Base-by-base conservation (phyloP, 2,888 invertebrate genomes). In the Branchipolynoe longqiensis region DNA sequence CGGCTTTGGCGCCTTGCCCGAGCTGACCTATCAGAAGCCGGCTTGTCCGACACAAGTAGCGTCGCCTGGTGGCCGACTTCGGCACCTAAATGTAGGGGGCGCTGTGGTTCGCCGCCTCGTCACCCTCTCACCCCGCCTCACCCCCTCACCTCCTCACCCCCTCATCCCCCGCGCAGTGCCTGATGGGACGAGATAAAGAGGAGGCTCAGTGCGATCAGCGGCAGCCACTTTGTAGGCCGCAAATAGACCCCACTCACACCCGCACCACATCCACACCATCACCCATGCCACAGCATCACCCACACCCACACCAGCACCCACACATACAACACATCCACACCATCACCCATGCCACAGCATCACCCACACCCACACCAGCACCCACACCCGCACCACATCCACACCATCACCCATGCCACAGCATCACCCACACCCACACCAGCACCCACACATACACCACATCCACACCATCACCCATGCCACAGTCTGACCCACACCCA, bases 151-250 rank as follows among this genome's bases (percentile, higher is more conserved):
- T 14, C 12, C 48, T 48, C 56, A 22, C 3, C 6, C 12, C 3
- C 56, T 25, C 56, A n/a, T 6, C 62, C 31, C 62, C 62, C 62
- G 28, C 1, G 62, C 62, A 62, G 3, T 1, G 28, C 62, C 62
- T 62, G 62, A 28, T 28, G 62, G 62, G 62, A 3, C 28, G 62
- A 25, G 62, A 62, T 62, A 62, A 62, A 62, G 62, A 25, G 62
- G 62, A 25, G 62, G 25, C 62, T 62, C 62, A 62, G 62, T 14
- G 25, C 62, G 14, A 62, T 62, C 28, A 12, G 1, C 62, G 25
- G 25, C 62, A 28, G 62, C 62, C 62, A 62, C n/a, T 62, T 62
- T 62, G 62, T 14, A 3, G 28, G 25, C 62, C 62, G n/a, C 2
- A 28, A 62, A 62, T 62, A 62, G 62, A 1, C 28, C 62, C 18